Evolutionary conservation across 2,113 vertebrate species (phyloP).

Genomic region (Urocynchramus pylzowi): DNA sequence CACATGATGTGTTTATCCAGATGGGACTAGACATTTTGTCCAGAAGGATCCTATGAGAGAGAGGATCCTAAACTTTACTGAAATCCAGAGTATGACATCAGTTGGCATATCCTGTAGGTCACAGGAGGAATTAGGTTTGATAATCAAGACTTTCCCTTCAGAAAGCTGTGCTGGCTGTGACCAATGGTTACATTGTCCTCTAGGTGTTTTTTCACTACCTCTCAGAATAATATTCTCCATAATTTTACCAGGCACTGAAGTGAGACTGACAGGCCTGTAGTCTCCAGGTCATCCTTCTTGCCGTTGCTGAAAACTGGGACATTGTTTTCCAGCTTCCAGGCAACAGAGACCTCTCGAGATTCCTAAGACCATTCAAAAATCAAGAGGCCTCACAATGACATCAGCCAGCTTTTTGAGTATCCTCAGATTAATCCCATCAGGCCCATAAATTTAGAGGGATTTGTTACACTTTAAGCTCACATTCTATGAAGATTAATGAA

Average conservation of each 20-base stretch:
- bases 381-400: background rate
- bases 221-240: background rate
- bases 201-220: background rate
- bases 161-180: background rate
- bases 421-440: background rate
- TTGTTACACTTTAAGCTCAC: background rate
- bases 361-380: background rate
- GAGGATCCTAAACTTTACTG: background rate
- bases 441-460: background rate
- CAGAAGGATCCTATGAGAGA: background rate
- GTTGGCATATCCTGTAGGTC: background rate
- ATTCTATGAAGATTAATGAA: background rate
- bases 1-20: background rate
- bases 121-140: background rate
- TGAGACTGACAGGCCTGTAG: background rate
- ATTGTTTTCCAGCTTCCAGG: background rate
- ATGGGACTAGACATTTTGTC: background rate
- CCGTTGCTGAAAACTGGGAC: background rate
- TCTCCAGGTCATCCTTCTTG: background rate
- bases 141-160: background rate
- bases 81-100: background rate
- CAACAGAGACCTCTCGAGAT: background rate
- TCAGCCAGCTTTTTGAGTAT: background rate
- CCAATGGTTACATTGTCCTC: background rate
- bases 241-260: background rate